phyloP scores from a whole-genome alignment of 2,797 vertebrate species.

The Selene dorsalis region DNA sequence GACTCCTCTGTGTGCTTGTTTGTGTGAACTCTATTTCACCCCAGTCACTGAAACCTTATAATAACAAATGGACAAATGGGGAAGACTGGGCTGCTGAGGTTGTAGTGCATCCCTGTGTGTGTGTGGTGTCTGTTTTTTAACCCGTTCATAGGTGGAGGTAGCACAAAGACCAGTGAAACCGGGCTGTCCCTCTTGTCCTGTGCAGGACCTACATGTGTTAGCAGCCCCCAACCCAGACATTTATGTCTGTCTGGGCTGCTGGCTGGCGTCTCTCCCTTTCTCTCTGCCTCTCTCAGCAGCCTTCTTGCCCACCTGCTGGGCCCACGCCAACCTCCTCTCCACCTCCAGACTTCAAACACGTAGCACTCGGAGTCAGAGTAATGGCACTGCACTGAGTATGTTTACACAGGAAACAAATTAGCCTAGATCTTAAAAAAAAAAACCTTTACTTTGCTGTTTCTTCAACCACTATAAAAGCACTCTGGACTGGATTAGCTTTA shows the following conservation, averaged over 20 bases:
- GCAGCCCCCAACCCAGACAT: conserved; percentile 44
- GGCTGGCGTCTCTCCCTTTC: conserved; percentile 52
- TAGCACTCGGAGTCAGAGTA: conserved; percentile 45
- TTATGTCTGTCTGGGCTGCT: conserved; percentile 45
- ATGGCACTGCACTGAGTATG: conserved; percentile 36
- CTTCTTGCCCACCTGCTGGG: conserved; percentile 76
- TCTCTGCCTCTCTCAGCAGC: conserved; percentile 69
- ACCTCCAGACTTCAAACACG: conserved; percentile 71
- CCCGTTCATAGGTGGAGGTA: conserved; percentile 9
- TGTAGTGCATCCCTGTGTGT: neutral
- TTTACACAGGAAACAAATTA: conserved; percentile 59
- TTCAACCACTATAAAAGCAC: neutral
- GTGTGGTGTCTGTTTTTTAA: conserved; percentile 23
- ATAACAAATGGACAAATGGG: conserved; percentile 64
- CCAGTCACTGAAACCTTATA: conserved; percentile 24
- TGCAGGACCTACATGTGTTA: conserved; percentile 11
- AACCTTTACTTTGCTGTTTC: conserved; percentile 27
- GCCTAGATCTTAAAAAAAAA: conserved; percentile 13
- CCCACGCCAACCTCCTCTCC: conserved; percentile 51
- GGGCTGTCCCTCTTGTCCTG: neutral
- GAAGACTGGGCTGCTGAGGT: conserved; percentile 14
- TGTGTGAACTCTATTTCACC: conserved; percentile 49
- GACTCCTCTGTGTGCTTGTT: conserved; percentile 43
- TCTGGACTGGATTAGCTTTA: conserved; percentile 22
- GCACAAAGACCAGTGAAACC: neutral